Percentiles rank a stretch among this genome's conserved stretches.
phyloP scores from a whole-genome alignment of 2,113 vertebrate genomes.

The Procavia capensis region DNA sequence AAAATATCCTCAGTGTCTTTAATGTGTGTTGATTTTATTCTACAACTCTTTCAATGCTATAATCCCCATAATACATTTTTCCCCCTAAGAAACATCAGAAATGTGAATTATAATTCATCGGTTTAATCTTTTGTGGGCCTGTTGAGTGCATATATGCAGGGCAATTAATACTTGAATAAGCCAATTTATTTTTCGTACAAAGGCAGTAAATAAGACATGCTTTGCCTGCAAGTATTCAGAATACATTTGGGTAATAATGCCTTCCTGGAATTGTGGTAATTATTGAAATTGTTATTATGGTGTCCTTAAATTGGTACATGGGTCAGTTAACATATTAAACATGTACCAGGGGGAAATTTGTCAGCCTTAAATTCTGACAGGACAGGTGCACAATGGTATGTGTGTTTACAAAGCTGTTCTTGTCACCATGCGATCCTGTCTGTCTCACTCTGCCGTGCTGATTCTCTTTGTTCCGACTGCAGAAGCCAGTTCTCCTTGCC shows the following conservation, averaged over 20 bases:
- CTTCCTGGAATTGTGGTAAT: constrained; percentile 3
- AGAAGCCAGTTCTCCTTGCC: neutral
- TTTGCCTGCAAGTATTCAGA: constrained; percentile 23
- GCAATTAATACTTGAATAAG: constrained; percentile 67
- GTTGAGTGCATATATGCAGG: constrained; percentile 8
- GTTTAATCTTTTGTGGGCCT: constrained; percentile 32
- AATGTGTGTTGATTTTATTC: neutral
- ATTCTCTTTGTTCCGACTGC: neutral
- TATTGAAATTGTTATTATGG: neutral
- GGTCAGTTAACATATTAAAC: neutral
- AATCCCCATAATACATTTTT: neutral
- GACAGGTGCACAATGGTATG: neutral
- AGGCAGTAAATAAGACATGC: constrained; percentile 13
- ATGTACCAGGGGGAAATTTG: neutral
- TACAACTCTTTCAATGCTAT: constrained; percentile 40
- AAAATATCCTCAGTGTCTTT: constrained; percentile 29
- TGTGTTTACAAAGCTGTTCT: neutral
- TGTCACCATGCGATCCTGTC: neutral
- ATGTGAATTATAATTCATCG: constrained; percentile 42
- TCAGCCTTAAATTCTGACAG: neutral
- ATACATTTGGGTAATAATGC: neutral
- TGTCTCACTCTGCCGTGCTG: neutral
- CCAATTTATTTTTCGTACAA: constrained; percentile 54
- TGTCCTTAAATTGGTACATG: neutral
- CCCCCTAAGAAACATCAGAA: constrained; percentile 17